Evolutionary conservation across 2,797 vertebrate genomes (phyloP), one percentile per base, ranked within the genome.

Genomic region (Florisuga fusca): DNA sequence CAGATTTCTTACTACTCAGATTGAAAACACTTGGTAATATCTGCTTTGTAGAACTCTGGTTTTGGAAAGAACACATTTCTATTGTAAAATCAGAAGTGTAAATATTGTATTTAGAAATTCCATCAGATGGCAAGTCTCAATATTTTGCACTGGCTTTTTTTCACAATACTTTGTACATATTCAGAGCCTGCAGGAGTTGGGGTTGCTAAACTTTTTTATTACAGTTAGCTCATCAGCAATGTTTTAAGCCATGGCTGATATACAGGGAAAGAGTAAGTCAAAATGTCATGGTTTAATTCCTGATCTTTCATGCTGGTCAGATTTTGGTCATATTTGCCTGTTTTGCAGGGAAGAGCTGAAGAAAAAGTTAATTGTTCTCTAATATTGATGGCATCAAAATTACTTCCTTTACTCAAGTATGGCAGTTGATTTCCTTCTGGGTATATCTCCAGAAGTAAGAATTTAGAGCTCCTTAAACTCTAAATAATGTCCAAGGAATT

Each of bases 371-470:
- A n/a, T 48, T 73, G 14, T 67, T n/a, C 17, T 7, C 14, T 55
- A 66, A 36, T 36, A 59, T 12, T 61, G 64, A 34, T 55, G 16
- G 26, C 85, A 67, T 80, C 34, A 77, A 79, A 93, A 78, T 77
- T 36, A 41, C 38, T 93, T 91, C 23, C 58, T 68, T 19, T 81
- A n/a, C 31, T 88, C 8, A 3, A 27, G 25, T 76, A 91, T 78
- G 45, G 55, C 55, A 75, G 41, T 59, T 79, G 41, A 81, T 84
- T 95, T 89, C 46, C 84, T 86, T 81, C 83, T 76, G 66, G 9
- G 10, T 93, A 51, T 83, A 38, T 79, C 73, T 90, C 38, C 85
- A 88, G 48, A 88, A 87, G 54, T 58, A 82, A 87, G 69, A 86
- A 90, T 82, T 82, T 34, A n/a, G 67, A 89, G 33, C n/a, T 76